Evolutionary conservation across 2,888 invertebrate species (phyloP), one percentile per base, ranked within the genome.

Genomic region (Sinotaia quadrata): DNA sequence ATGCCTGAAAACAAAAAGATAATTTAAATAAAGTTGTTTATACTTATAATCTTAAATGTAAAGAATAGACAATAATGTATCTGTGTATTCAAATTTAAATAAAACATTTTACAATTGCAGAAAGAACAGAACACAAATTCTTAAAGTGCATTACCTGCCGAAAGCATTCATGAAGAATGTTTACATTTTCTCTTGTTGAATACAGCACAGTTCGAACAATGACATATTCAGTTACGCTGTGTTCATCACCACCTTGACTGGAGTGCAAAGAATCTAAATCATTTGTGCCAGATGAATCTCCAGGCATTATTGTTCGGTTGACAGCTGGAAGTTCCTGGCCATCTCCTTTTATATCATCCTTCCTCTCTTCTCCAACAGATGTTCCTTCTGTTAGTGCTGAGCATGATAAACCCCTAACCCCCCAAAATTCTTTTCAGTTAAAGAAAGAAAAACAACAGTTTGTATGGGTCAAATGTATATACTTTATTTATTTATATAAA

Each of bases 141-240:
- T n/a, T 8, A 27, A 60, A 31, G 29, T 8, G 5, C 60, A 79
- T 68, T 69, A 88, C 89, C 89, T 97, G 96, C 34, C 97, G 92
- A 86, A 96, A 94, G 68, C 97, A 92, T 89, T 98, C 98, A 83
- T 97, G 95, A 34, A 97, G 92, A 86, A 98, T 95, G 90, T 98
- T 96, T 7, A 98, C 93, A 88, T 97, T 96, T 78, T 96, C 95
- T 58, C 96, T 92, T 49, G 92, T 94, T 34, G 93, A 92, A 86
- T 95, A 96, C 51, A 98, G 90, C 24, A 97, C 96, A 81, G 95
- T 94, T 57, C 95, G 92, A 0, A 96, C 96, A 67, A 96, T 92
- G 61, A 84, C 84, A 62, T 85, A 83, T 68, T 86, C 86, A 4
- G 82, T 74, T 41, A 76, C 69, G 36, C 78, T 79, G 67, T 85